Evolutionary conservation across 2,113 vertebrate species (phyloP).

Genomic region (Tinamus guttatus): DNA sequence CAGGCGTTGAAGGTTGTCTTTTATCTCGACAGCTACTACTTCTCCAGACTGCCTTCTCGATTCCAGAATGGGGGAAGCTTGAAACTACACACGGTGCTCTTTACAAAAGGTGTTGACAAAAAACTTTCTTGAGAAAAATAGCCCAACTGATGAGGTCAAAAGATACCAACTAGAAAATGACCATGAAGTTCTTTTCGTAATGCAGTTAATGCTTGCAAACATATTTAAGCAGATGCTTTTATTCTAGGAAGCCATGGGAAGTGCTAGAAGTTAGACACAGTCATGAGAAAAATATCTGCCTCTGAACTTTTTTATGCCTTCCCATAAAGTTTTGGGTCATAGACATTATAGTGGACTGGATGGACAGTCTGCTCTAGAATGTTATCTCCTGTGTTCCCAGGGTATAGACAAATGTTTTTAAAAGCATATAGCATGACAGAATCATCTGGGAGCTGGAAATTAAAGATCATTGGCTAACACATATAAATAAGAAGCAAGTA

Average conservation of each 20-base stretch:
- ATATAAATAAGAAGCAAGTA: not conserved
- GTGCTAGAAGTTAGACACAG: not conserved
- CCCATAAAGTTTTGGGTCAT: not conserved
- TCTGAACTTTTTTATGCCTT: not conserved
- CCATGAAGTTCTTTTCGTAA: not conserved
- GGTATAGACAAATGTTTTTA: not conserved
- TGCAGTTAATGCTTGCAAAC: not conserved
- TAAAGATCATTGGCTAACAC: not conserved
- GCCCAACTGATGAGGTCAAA: not conserved
- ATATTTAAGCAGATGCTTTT: not conserved
- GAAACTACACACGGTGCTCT: constrained; percentile 91
- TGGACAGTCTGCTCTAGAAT: not conserved
- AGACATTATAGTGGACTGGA: not conserved
- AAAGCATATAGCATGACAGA: not conserved
- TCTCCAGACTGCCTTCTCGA: constrained; percentile 92
- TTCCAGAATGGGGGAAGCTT: constrained; percentile 92
- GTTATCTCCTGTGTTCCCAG: not conserved
- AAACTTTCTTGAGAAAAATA: constrained; percentile 42
- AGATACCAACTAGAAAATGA: not conserved
- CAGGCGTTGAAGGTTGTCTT: constrained; percentile 92
- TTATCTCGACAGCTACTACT: constrained; percentile 94
- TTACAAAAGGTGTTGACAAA: constrained; percentile 87
- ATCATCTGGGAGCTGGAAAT: not conserved
- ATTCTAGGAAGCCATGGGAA: not conserved
- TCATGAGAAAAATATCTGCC: not conserved